Evolutionary conservation across 2,888 invertebrate genomes (phyloP).

Genomic region (Synanthedon formicaeformis): DNA sequence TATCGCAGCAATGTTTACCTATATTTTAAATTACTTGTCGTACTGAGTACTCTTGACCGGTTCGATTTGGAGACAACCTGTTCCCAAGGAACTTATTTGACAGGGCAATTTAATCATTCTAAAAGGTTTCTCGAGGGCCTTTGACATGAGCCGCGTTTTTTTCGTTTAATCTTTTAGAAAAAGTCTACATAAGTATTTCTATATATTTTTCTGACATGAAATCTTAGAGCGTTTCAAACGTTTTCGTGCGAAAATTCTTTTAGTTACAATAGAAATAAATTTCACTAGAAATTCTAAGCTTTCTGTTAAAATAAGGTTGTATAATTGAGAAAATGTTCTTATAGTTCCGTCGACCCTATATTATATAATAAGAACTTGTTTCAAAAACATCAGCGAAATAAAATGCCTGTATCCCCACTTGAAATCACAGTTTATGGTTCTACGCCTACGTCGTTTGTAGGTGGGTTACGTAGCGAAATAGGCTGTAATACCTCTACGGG

Average conservation of each 20-base stretch:
- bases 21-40: no score
- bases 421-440: slow-evolving; percentile 7
- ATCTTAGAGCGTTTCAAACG: no score
- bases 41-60: no score
- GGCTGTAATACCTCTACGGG: no score
- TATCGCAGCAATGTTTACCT: no score
- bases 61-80: background rate
- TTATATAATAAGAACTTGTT: background rate
- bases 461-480: background rate
- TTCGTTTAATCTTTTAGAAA: background rate
- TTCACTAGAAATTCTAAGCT: no score
- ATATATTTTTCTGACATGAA: no score
- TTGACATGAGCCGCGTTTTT: background rate
- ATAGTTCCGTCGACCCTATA: no score
- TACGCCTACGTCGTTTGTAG: background rate
- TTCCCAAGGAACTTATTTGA: background rate
- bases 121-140: background rate
- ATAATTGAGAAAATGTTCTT: no score
- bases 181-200: background rate
- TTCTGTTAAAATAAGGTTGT: no score
- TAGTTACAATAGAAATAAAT: no score
- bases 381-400: slow-evolving; percentile 2
- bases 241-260: no score
- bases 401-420: slow-evolving; percentile 6
- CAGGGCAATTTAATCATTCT: background rate